phyloP scores from a whole-genome alignment of 53 echinoderm and acorn worm species.

The Apostichopus leukothele region DNA sequence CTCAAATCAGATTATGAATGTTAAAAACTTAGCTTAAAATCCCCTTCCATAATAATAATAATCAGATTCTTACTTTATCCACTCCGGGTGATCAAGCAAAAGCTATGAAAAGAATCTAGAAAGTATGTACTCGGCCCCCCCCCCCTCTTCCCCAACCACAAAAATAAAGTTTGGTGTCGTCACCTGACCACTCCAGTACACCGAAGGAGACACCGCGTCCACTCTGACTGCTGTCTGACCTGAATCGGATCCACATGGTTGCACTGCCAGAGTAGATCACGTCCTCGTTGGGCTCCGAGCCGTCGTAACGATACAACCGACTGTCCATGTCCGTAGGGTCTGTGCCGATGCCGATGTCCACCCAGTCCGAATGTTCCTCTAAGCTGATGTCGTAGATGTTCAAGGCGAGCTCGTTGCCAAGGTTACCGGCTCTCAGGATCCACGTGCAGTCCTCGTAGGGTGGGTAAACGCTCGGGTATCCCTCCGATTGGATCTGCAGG shows the following conservation, averaged over 20 bases:
- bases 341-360: slow-evolving; percentile 43
- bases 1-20: too few relatives aligned
- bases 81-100: too few relatives aligned
- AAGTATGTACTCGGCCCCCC: too few relatives aligned
- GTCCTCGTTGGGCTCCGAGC: background rate
- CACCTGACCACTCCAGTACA: slow-evolving; percentile 22
- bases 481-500: slow-evolving; percentile 61
- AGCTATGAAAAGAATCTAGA: too few relatives aligned
- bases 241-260: slow-evolving; percentile 30
- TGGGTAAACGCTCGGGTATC: slow-evolving; percentile 83
- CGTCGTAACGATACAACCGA: slow-evolving; percentile 45
- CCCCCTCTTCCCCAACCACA: too few relatives aligned
- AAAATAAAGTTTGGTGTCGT: background rate
- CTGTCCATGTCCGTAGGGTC: slow-evolving; percentile 34
- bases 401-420: background rate
- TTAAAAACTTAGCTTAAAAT: too few relatives aligned
- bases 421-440: slow-evolving; percentile 9
- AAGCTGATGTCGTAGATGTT: slow-evolving; percentile 52
- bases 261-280: background rate
- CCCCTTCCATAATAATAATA: too few relatives aligned
- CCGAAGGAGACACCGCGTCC: slow-evolving; percentile 42
- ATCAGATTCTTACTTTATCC: too few relatives aligned
- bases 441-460: slow-evolving; percentile 67
- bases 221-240: slow-evolving; percentile 37
- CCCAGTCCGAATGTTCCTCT: slow-evolving; percentile 52